Percentiles rank a stretch among this genome's conserved stretches.
Evolutionary conservation across 2,113 vertebrate genomes (phyloP).

Genomic region (Panurus biarmicus): DNA sequence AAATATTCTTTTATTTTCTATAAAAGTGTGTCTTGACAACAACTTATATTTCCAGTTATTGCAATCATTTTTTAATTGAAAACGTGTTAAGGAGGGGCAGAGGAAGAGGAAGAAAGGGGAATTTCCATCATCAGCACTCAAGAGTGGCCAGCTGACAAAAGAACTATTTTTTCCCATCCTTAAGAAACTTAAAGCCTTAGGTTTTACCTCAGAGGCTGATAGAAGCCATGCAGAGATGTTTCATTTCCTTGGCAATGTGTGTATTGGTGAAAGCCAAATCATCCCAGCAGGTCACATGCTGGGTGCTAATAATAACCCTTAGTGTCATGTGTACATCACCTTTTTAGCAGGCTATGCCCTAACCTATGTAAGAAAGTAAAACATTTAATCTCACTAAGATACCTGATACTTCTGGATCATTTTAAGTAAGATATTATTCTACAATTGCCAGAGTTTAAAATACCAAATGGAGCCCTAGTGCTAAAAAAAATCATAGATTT

Average conservation of each 20-base stretch:
- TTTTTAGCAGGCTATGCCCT: not conserved
- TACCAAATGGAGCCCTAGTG: not conserved
- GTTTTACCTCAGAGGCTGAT: not conserved
- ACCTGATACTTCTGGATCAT: not conserved
- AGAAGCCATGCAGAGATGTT: not conserved
- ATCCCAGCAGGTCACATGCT: not conserved
- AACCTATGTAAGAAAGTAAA: not conserved
- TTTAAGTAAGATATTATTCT: not conserved
- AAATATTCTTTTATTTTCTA: constrained; percentile 24
- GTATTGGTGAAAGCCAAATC: not conserved
- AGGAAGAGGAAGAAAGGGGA: not conserved
- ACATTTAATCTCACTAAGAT: not conserved
- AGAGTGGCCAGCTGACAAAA: not conserved
- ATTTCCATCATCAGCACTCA: not conserved
- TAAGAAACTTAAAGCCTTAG: not conserved
- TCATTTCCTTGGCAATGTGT: not conserved
- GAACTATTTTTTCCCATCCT: not conserved
- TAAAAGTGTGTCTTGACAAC: not conserved
- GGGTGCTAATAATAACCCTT: not conserved
- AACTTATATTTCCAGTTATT: not conserved
- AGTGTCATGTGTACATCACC: rapidly evolving
- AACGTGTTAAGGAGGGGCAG: not conserved
- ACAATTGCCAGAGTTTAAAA: not conserved
- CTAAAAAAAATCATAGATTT: not conserved
- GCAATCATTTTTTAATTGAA: not conserved